Conservation (phyloP, 2,797 vertebrate species). For the Trichosurus vulpecula region DNA sequence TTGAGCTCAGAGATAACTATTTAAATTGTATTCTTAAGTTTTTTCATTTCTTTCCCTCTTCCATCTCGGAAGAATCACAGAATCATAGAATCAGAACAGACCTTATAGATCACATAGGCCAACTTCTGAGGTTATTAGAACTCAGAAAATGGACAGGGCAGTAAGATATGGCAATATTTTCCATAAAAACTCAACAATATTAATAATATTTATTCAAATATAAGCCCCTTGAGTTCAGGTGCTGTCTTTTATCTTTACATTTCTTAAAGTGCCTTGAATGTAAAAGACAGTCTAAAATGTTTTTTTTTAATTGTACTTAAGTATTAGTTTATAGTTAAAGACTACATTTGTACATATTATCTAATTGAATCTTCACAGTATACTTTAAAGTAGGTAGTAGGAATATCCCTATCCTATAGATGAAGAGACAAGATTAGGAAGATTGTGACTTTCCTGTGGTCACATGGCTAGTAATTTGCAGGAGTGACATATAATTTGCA, state of each 20-base stretch:
- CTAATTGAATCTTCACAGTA: not conserved
- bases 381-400: not conserved
- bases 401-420: not conserved
- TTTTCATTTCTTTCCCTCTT: not conserved
- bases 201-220: not conserved
- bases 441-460: not conserved
- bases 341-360: not conserved
- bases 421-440: not conserved
- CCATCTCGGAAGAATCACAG: not conserved
- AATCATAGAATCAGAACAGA: not conserved
- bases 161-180: not conserved
- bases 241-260: not conserved
- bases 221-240: not conserved
- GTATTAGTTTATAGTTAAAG: not conserved
- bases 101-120: not conserved
- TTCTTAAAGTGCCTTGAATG: not conserved
- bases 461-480: not conserved
- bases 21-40: not conserved
- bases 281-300: not conserved
- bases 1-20: not conserved
- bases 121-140: not conserved
- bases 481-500: too few species aligned
- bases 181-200: not conserved
- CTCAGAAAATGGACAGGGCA: not conserved
- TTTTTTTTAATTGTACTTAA: not conserved